A percentile compares a stretch with the other conserved stretches of the same genome.
Conservation (phyloP, 2,888 invertebrate genomes). For the Callimorpha dominula region DNA sequence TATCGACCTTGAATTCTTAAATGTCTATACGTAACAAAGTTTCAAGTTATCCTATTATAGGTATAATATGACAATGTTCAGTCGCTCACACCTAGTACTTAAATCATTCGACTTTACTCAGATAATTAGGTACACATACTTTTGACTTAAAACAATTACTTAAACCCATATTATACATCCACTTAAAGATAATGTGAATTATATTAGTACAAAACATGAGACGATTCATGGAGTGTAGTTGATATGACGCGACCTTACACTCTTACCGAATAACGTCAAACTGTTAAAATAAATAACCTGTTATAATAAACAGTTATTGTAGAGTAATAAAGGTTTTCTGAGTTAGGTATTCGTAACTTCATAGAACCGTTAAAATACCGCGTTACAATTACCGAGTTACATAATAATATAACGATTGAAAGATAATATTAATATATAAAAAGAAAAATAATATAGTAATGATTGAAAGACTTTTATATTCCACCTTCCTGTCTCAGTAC, state of each 20-base stretch:
- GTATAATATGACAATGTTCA: constrained; percentile 58
- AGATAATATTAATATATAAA: too few species aligned
- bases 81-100: constrained; percentile 54
- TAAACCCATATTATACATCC: constrained; percentile 36
- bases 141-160: constrained; percentile 40
- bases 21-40: constrained; percentile 83
- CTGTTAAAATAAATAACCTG: background rate
- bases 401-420: background rate
- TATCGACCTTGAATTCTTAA: constrained; percentile 83
- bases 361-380: background rate
- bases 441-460: background rate
- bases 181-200: constrained; percentile 19
- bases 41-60: constrained; percentile 67
- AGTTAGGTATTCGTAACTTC: too few species aligned
- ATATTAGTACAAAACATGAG: constrained; percentile 14
- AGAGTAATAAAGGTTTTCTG: background rate
- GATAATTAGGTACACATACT: constrained; percentile 57
- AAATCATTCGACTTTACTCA: constrained; percentile 44
- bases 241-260: constrained; percentile 9
- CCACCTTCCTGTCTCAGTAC: background rate
- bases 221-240: constrained; percentile 14
- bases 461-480: background rate
- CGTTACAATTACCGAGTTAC: background rate
- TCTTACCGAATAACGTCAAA: background rate
- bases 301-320: background rate